These are phyloP conservation scores for Megalops atlanticus DNA, from an alignment of 2,113 vertebrate species.

Conservation along the genomic window DNA sequence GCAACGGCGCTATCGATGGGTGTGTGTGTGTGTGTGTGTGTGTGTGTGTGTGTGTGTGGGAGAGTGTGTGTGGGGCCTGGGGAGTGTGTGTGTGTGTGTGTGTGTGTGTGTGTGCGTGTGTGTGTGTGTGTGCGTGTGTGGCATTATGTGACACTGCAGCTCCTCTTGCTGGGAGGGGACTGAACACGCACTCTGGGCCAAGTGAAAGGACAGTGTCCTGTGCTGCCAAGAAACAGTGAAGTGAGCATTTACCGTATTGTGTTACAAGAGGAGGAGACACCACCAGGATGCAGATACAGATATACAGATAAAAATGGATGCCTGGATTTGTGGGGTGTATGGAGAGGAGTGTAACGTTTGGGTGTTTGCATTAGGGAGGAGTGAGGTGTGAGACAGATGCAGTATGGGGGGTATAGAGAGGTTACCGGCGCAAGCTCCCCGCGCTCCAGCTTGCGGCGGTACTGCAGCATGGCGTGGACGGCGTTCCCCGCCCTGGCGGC, in stretches of 20 bases:
- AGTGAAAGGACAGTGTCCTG: neutral
- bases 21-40: neutral
- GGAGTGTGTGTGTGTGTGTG: neutral
- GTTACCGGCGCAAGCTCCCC: slow-evolving; percentile 85
- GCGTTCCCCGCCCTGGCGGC: slow-evolving; percentile 83
- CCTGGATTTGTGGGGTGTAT: too few species aligned
- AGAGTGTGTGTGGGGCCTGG: neutral
- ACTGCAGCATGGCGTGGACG: slow-evolving; percentile 84
- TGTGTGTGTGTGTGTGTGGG: neutral
- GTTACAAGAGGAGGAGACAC: too few species aligned
- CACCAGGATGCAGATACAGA: too few species aligned
- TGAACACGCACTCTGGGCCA: too few species aligned
- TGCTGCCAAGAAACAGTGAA: neutral
- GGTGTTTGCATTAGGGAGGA: neutral
- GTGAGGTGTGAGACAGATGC: neutral
- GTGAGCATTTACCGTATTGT: too few species aligned
- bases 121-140: neutral
- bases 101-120: neutral
- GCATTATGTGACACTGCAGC: neutral
- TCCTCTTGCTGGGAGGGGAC: too few species aligned
- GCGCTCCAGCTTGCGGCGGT: slow-evolving; percentile 87
- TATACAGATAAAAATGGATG: too few species aligned
- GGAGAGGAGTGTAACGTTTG: too few species aligned
- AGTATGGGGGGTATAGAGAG: neutral
- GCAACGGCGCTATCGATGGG: neutral